These are phyloP conservation scores for Epiblema foenella DNA, from an alignment of 2,888 invertebrate genomes.

Conservation along the genomic window DNA sequence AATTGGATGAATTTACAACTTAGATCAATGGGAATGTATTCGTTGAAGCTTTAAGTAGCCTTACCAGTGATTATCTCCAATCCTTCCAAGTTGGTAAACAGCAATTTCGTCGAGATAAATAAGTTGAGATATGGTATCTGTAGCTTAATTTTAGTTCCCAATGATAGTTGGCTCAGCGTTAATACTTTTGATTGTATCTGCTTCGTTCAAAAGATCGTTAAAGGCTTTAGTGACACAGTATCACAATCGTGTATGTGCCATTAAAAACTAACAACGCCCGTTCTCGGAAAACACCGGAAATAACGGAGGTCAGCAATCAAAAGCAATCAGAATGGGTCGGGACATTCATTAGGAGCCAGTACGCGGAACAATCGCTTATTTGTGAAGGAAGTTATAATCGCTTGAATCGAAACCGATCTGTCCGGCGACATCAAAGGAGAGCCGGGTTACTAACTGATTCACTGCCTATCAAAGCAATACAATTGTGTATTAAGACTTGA, in stretches of 20 bases:
- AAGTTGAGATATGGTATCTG: constrained; percentile 24
- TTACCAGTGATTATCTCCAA: constrained; percentile 3
- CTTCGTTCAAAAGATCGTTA: constrained; percentile 15
- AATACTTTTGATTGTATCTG: constrained; percentile 28
- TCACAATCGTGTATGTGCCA: constrained; percentile 9
- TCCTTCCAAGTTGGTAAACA: constrained; percentile 27
- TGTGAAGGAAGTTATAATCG: constrained; percentile 26
- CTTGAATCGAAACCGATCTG: constrained; percentile 17
- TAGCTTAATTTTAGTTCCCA: constrained; percentile 22
- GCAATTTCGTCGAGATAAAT: constrained; percentile 39
- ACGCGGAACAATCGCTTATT: constrained; percentile 34
- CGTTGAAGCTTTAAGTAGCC: constrained; percentile 21
- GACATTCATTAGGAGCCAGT: constrained; percentile 36
- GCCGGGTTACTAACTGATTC: constrained; percentile 3
- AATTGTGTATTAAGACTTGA: constrained; percentile 9
- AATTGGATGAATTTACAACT: constrained; percentile 41
- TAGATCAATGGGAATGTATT: constrained; percentile 33
- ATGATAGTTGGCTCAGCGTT: constrained; percentile 15
- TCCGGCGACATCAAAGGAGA: constrained; percentile 32
- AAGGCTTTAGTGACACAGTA: constrained; percentile 14
- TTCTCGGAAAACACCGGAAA: constrained; percentile 38
- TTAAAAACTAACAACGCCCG: constrained; percentile 25
- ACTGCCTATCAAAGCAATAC: not conserved
- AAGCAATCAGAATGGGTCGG: constrained; percentile 32
- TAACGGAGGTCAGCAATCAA: constrained; percentile 38